These are phyloP conservation scores for Toxotes jaculatrix DNA, from an alignment of 2,113 vertebrate species.

Conservation along the genomic window DNA sequence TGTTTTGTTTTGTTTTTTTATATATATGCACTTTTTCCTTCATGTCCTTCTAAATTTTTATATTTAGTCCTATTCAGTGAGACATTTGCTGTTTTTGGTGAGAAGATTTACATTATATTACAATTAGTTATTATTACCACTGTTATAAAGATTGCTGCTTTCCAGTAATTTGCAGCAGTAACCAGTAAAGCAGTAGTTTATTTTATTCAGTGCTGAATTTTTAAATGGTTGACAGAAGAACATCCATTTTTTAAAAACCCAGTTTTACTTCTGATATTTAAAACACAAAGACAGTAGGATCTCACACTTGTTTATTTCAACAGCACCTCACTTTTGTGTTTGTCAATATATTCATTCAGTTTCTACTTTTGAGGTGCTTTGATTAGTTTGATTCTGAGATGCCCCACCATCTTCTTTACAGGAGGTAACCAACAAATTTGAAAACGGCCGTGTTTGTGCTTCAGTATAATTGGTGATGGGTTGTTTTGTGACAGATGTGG, in stretches of 20 bases:
- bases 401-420: conserved; percentile 79
- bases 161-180: not conserved
- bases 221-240: conserved; percentile 14
- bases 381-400: conserved; percentile 82
- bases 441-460: conserved; percentile 77
- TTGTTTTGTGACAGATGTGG: conserved; percentile 83
- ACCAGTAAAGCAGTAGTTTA: not conserved
- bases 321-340: conserved; percentile 64
- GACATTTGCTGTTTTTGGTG: conserved; percentile 11
- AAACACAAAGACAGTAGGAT: conserved; percentile 58
- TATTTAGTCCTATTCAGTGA: conserved; percentile 35
- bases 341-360: conserved; percentile 82
- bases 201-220: not conserved
- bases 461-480: conserved; percentile 84
- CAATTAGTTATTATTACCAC: not conserved
- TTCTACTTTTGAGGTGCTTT: conserved; percentile 82
- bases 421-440: conserved; percentile 82
- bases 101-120: not conserved
- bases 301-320: conserved; percentile 70
- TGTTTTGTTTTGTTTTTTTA: conserved; percentile 28
- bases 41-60: conserved; percentile 41
- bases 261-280: conserved; percentile 38
- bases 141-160: not conserved
- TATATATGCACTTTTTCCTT: conserved; percentile 11
- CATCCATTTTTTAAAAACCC: not conserved